Base-by-base conservation (phyloP, 2,113 vertebrate species). In the Lutjanus erythropterus region DNA sequence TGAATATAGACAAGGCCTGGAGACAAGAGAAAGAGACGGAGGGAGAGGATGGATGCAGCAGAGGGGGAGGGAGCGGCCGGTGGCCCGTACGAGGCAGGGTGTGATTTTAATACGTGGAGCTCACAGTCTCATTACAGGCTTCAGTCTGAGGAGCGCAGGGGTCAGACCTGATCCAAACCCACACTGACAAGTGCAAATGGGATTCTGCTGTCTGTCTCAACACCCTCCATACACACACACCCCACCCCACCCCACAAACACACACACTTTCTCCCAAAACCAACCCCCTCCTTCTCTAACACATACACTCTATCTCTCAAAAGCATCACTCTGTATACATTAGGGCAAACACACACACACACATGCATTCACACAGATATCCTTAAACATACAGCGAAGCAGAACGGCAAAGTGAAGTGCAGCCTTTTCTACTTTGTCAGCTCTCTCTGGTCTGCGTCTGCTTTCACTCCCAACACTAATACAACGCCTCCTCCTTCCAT, bases 171-270 rank as follows among this genome's bases (percentile, higher is more conserved):
- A 95, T 93, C 88, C 86, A 94, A 93, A 94, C 69, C 68, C 89
- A 90, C 86, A 89, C 66, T 93, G 94, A 95, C 91, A 94, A 92
- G 94, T 95, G 92, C 83, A 94, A 94, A 95, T 95, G 91, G 93
- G 93, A 93, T 94, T 93, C 90, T 92, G 88, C 88, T 91, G 92
- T 92, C 91, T 86, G 71, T 86, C 86, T 87, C 81, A 79, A 85
- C 87, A 89, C 76, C 87, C 75, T 56, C 69, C 11, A 12, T 53
- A 49, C 75, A 64, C 80, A 86, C 61, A 86, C 68, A 77, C 80
- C 56, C 71, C 25, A 0, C 46, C 69, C 37, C 46, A 59, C 61
- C 69, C 73, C 59, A 74, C 74, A 83, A 55, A 65, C 44, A 78
- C 27, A 76, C 61, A 70, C 72, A 85, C 68, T n/a, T 46, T 41